Conservation (phyloP, 2,113 vertebrate species). For the Austrofundulus limnaeus region DNA sequence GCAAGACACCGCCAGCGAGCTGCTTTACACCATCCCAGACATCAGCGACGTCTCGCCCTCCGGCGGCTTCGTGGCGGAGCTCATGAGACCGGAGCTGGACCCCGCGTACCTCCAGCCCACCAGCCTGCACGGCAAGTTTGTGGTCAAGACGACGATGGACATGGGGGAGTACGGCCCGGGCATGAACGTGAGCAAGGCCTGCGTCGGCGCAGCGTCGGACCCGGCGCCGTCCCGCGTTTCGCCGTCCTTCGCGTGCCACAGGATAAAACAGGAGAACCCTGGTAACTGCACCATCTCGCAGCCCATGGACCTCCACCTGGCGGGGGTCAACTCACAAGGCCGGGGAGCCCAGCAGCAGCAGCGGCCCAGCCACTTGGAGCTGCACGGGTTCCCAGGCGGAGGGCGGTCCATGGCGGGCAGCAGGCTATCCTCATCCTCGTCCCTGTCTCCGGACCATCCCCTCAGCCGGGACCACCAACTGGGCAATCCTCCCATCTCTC, state of each 20-base stretch:
- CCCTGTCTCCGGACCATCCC: slow-evolving; percentile 86
- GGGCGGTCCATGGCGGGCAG: slow-evolving; percentile 77
- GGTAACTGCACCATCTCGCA: slow-evolving; percentile 82
- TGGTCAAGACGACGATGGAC: slow-evolving; percentile 88
- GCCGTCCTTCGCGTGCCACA: slow-evolving; percentile 78
- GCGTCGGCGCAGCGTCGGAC: slow-evolving; percentile 71
- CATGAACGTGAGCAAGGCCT: slow-evolving; percentile 81
- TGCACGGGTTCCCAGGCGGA: slow-evolving; percentile 82
- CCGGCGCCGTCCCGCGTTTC: slow-evolving; percentile 49
- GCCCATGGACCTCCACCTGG: slow-evolving; percentile 77
- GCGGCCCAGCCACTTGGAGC: slow-evolving; percentile 66
- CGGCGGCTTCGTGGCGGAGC: slow-evolving; percentile 94
- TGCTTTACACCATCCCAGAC: slow-evolving; percentile 86
- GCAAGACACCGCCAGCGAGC: slow-evolving; percentile 68
- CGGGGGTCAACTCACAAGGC: slow-evolving; percentile 68
- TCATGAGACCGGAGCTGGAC: slow-evolving; percentile 93
- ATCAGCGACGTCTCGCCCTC: slow-evolving; percentile 92
- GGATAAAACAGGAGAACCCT: slow-evolving; percentile 91
- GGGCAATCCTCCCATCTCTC: slow-evolving; percentile 77
- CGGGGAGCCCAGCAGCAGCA: slow-evolving; percentile 79
- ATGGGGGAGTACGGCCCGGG: slow-evolving; percentile 85
- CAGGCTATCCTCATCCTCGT: slow-evolving; percentile 84
- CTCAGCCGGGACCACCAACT: slow-evolving; percentile 85
- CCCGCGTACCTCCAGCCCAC: slow-evolving; percentile 87
- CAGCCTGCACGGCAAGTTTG: slow-evolving; percentile 89